Evolutionary conservation across 1,140 invertebrate genomes (phyloP), one percentile per base, ranked within the genome.

Genomic region (Phymastichus coffea): DNA sequence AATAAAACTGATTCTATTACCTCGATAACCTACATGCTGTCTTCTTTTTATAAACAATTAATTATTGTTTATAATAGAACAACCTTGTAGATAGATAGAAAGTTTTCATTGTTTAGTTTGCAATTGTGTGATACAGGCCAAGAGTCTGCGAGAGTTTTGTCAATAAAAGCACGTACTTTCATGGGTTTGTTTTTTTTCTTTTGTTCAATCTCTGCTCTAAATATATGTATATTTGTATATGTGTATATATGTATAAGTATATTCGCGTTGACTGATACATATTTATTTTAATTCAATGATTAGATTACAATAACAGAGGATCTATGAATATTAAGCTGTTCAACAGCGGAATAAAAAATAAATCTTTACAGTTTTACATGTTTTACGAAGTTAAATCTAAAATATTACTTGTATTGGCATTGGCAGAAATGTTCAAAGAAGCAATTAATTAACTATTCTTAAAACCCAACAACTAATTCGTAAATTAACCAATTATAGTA

Each of bases 91-190:
- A 58, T 51, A 43, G 37, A 51, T 52, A 53, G 41, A 53, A 59
- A 53, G 37, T 46, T 46, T 53, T 54, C 22, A 6, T 19, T 20
- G n/a, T 28, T 47, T 15, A 17, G 53, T 41, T 10, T 48, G 22
- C 19, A 22, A 20, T 23, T 46, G 19, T 17, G 46, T 28, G 19
- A 52, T 51, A 26, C 48, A 47, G 49, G 51, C 43, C 41, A 41
- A 38, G 23, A 33, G n/a, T 54, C 25, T 41, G 44, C 22, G 28
- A 37, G 22, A 58, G 28, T 14, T 25, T 41, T 44, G 53, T 49
- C 66, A 72, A n/a, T n/a, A 73, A 67, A 77, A 76, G 72, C 74
- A 71, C 68, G 68, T 79, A 79, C 76, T 79, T 79, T 78, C 76
- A 78, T 77, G 73, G 73, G 70, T 78, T 78, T 78, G 68, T 76